A percentile compares a stretch with the other conserved stretches of the same genome.
These are phyloP conservation scores for Thryonomys swinderianus DNA, from an alignment of 2,113 vertebrate species.

Conservation along the genomic window DNA sequence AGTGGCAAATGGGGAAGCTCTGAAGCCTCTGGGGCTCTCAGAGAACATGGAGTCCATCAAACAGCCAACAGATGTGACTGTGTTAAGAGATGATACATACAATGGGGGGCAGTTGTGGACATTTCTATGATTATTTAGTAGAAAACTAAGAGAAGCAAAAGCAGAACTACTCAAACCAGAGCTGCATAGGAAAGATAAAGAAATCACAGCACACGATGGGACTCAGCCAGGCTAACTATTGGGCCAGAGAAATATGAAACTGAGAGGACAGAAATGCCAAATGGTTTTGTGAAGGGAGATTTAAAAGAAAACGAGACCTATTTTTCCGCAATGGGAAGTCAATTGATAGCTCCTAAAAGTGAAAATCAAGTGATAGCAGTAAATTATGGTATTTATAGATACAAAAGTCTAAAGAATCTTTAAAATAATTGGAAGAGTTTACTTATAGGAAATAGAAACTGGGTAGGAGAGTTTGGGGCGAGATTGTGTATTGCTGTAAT, in stretches of 20 bases:
- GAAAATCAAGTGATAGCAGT: neutral
- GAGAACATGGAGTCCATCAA: neutral
- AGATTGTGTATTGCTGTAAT: neutral
- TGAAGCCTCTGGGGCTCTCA: neutral
- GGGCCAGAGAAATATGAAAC: neutral
- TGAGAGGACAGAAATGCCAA: neutral
- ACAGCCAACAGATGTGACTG: neutral
- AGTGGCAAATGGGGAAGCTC: neutral
- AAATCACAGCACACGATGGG: neutral
- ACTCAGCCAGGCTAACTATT: neutral
- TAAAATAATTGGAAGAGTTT: neutral
- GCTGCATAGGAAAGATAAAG: neutral
- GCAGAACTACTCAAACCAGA: neutral
- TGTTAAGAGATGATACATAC: neutral
- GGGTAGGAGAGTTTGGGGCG: neutral
- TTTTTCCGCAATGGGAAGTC: neutral
- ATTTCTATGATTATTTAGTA: neutral
- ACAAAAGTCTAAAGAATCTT: neutral
- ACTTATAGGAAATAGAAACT: neutral
- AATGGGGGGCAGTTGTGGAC: neutral
- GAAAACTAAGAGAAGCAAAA: slow-evolving; percentile 32
- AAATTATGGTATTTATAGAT: neutral
- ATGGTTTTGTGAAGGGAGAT: neutral
- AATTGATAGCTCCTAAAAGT: neutral
- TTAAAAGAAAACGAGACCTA: neutral